These are phyloP conservation scores for Virgularia gustaviana DNA, from an alignment of 92 coral and sea anemone species.

Conservation along the genomic window DNA sequence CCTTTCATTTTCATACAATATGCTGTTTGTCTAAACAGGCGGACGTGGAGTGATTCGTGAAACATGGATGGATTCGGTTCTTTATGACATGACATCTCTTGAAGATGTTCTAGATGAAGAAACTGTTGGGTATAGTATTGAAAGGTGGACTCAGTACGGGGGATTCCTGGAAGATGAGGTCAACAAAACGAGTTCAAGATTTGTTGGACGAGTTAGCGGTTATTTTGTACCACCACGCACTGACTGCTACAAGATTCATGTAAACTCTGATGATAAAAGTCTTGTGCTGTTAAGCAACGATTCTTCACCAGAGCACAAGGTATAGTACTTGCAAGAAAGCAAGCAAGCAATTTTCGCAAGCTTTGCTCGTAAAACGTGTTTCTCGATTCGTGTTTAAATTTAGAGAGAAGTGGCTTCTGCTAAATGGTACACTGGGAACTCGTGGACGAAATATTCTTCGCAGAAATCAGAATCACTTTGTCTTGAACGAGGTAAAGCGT, in stretches of 20 bases:
- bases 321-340: too few species aligned
- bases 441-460: slow-evolving; percentile 58
- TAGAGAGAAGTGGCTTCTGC: slow-evolving; percentile 69
- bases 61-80: slow-evolving; percentile 49
- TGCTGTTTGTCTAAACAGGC: slow-evolving; percentile 36
- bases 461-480: slow-evolving; percentile 69
- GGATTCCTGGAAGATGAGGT: neutral
- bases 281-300: slow-evolving; percentile 62
- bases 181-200: neutral
- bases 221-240: slow-evolving; percentile 80
- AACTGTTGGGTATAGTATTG: neutral
- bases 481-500: slow-evolving; percentile 57
- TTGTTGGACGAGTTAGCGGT: slow-evolving; percentile 58
- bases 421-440: slow-evolving; percentile 50
- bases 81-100: neutral
- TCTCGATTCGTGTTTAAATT: neutral
- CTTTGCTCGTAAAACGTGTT: too few species aligned
- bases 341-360: neutral
- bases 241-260: slow-evolving; percentile 65
- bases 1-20: too few species aligned
- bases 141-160: slow-evolving; percentile 10
- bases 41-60: slow-evolving; percentile 73
- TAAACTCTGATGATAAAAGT: slow-evolving; percentile 68
- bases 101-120: neutral
- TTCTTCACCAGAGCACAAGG: slow-evolving; percentile 54